These are phyloP conservation scores for Triops longicaudatus DNA, from an alignment of 1,140 invertebrate genomes.

Conservation along the genomic window DNA sequence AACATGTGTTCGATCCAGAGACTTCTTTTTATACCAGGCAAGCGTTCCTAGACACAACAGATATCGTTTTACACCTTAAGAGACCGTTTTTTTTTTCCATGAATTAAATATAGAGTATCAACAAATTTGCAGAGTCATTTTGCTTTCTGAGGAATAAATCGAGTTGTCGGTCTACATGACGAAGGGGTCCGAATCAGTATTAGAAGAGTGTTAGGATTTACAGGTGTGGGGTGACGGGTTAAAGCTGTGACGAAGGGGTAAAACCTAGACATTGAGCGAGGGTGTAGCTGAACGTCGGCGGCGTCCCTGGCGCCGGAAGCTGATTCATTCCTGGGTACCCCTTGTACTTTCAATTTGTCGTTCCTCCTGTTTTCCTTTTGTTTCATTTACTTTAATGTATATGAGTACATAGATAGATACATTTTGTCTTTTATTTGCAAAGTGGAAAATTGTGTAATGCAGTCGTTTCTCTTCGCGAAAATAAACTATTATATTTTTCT, in stretches of 20 bases:
- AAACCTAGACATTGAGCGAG: background rate
- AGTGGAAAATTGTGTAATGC: too few relatives aligned
- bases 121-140: too few relatives aligned
- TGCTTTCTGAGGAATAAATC: too few relatives aligned
- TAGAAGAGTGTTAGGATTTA: background rate
- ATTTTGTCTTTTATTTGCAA: too few relatives aligned
- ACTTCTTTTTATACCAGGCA: background rate
- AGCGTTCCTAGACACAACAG: conserved; percentile 3
- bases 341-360: background rate
- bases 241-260: background rate
- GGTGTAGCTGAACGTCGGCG: conserved; percentile 4
- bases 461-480: too few relatives aligned
- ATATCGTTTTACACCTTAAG: background rate
- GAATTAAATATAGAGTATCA: too few relatives aligned
- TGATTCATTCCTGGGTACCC: conserved; percentile 5
- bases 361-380: background rate
- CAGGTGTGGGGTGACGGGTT: background rate
- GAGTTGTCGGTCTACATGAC: too few relatives aligned
- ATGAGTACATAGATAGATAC: too few relatives aligned
- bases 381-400: background rate
- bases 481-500: too few relatives aligned
- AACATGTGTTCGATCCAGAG: background rate
- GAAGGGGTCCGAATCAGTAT: background rate
- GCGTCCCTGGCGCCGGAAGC: conserved; percentile 12
- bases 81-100: too few relatives aligned